Base-by-base conservation (phyloP, 2,888 invertebrate genomes). In the Tetragnatha montana region DNA sequence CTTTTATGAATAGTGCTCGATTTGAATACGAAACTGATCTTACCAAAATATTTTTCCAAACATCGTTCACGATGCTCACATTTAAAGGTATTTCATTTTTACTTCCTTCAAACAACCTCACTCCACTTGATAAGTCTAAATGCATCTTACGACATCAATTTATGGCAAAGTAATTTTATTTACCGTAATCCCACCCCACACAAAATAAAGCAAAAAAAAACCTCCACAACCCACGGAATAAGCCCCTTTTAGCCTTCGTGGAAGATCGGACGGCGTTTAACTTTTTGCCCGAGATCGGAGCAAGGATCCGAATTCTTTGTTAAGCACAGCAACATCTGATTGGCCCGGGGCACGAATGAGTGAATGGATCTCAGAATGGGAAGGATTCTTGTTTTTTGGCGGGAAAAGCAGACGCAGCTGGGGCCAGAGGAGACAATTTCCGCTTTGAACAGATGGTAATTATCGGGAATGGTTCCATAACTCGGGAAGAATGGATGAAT, bases 381-480 rank as follows among this genome's bases (percentile, higher is more conserved):
- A n/a, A n/a, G 60, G 50, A 68, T 79, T 79, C 60, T 68, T 79
- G 51, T 60, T 79, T 51, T 51, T 60, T 60, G 79, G 60, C 60
- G 60, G 51, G 14, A 79, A 79, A 19, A 60, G 22, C 60, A 79
- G 6, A 10, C 71, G 47, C 81, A 81, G 81, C 81, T 81, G 35
- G 81, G 35, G 81, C 10, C 71, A 70, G 4, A 60, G 21, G 79
- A 79, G 51, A 51, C 21, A 17, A 79, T 50, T 79, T 79, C 51
- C 79, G 79, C 22, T 51, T 22, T 22, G 60, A 79, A 79, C 79
- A 79, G 79, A 79, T 79, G 79, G 79, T 79, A 79, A 79, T 79
- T 79, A 79, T 79, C 22, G 79, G 79, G 50, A 79, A 79, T 79
- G 60, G 21, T 79, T 79, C 79, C 60, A 79, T 79, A 60, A 22